Conservation (phyloP, 2,113 vertebrate genomes). For the Chaetodon auriga region DNA sequence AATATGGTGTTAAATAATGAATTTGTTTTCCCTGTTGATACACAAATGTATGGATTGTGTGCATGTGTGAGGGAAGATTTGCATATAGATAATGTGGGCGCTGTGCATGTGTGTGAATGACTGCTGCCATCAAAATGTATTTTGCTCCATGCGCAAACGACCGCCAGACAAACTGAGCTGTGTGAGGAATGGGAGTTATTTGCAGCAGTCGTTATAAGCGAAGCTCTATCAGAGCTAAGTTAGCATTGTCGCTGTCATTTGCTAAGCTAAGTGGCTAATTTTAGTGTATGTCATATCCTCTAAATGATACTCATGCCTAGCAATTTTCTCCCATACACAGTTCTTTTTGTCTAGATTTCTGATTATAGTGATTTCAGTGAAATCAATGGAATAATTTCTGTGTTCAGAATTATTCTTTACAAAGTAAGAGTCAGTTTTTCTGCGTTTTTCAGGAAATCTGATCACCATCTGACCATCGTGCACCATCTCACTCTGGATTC, state of each 20-base stretch:
- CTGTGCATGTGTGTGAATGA: background rate
- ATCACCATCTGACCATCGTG: no score
- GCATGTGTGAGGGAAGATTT: background rate
- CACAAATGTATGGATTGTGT: slow-evolving; percentile 39
- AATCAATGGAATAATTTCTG: background rate
- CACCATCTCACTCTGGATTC: background rate
- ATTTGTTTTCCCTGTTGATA: slow-evolving; percentile 56
- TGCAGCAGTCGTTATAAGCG: background rate
- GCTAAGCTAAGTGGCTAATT: background rate
- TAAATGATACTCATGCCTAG: background rate
- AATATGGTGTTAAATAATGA: slow-evolving; percentile 66
- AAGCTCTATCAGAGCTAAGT: background rate
- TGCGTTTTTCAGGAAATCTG: background rate
- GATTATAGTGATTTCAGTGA: background rate
- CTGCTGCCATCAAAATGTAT: slow-evolving; percentile 36
- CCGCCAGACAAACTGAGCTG: slow-evolving; percentile 15
- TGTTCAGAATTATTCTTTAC: background rate
- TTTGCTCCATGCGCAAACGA: slow-evolving; percentile 29
- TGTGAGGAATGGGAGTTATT: slow-evolving; percentile 2
- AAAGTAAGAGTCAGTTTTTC: background rate
- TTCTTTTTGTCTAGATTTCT: background rate
- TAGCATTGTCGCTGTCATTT: background rate
- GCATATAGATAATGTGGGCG: slow-evolving; percentile 7
- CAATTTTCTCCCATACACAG: background rate
- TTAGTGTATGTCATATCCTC: background rate